Base-by-base conservation (phyloP, 1,140 invertebrate species). In the Lasioglossum albipes region DNA sequence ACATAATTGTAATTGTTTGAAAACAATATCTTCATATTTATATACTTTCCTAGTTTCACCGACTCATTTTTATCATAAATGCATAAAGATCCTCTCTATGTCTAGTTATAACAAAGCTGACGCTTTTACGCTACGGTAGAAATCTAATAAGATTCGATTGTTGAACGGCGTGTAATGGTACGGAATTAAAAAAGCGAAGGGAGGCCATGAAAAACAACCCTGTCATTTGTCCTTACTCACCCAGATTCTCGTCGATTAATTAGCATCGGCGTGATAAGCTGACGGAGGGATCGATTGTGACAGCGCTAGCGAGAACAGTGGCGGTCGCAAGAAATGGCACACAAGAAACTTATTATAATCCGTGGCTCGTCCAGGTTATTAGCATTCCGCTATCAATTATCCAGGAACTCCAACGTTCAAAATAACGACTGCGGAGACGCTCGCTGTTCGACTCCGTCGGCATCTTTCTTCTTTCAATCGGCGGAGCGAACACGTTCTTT, bases 331-430 rank as follows among this genome's bases (percentile, higher is more conserved):
- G 82, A 85, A 81, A 27, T 70, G 65, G 57, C 74, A 41, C 61
- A 73, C 75, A 90, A 90, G 86, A 91, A 90, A 85, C 86, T 73
- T 87, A 91, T 92, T 92, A 91, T 88, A 87, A 92, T 92, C 90
- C 89, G 81, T 79, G 88, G 87, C 89, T 88, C 89, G 90, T 91
- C 75, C 89, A 81, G 85, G 85, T 91, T 90, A 92, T 92, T 92
- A 91, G 91, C 90, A 83, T 84, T 77, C 65, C 79, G 79, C 79
- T 71, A 81, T 81, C 74, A 77, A 81, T 81, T 81, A 81, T 77
- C 74, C 65, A 16, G 41, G 61, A 41, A 64, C 54, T 18, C 65
- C 54, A 41, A 16, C 54, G 72, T 31, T 69, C 54, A 57, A 75
- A 67, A 69, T 80, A 67, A 78, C 68, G 67, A 77, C 68, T 62